A percentile compares a stretch with the other conserved stretches of the same genome.
These are phyloP conservation scores for Hydrolagus affinis DNA, from an alignment of 2,113 vertebrate genomes.

Conservation along the genomic window DNA sequence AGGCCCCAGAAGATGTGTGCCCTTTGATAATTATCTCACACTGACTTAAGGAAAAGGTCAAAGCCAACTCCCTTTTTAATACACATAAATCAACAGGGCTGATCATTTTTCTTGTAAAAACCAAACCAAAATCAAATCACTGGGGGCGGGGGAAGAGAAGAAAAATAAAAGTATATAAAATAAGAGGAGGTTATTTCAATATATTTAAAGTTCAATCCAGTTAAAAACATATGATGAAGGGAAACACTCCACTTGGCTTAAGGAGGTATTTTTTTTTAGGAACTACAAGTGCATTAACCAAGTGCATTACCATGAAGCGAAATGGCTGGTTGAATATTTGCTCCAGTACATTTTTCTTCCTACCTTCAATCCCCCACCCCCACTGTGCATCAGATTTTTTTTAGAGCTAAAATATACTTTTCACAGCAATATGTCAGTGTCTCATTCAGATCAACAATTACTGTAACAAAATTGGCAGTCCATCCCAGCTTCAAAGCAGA, in stretches of 20 bases:
- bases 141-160: too few species aligned
- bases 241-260: background rate
- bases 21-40: conserved; percentile 40
- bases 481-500: background rate
- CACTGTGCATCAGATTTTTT: background rate
- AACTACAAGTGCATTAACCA: background rate
- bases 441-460: background rate
- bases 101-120: too few species aligned
- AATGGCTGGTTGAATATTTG: background rate
- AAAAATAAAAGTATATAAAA: background rate
- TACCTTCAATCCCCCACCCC: background rate
- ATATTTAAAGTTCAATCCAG: background rate
- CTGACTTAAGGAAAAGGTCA: conserved; percentile 36
- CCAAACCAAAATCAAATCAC: too few species aligned
- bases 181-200: background rate
- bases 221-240: background rate
- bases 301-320: background rate
- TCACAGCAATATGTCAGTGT: background rate
- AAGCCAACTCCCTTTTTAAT: conserved; percentile 35
- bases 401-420: background rate
- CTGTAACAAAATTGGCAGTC: conserved; percentile 4
- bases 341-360: background rate
- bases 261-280: background rate
- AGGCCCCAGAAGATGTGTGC: conserved; percentile 36
- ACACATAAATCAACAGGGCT: background rate